Evolutionary conservation across 2,113 vertebrate species (phyloP).

Genomic region (Fukomys damarensis): DNA sequence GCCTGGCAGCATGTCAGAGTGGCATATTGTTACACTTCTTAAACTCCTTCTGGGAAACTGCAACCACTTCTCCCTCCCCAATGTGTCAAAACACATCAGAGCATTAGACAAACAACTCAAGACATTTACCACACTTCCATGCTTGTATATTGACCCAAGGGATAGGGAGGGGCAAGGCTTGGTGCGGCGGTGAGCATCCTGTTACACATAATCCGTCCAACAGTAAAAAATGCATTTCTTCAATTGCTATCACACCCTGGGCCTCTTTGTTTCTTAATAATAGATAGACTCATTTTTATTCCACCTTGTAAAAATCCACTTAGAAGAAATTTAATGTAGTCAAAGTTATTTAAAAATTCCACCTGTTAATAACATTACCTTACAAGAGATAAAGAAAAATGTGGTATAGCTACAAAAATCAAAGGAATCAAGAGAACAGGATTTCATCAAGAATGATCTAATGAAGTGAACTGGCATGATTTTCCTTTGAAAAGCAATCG

Average conservation of each 20-base stretch:
- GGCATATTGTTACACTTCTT: conserved; percentile 34
- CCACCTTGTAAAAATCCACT: conserved; percentile 63
- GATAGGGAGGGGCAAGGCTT: conserved; percentile 26
- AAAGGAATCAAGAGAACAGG: conserved; percentile 16
- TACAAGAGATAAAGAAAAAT: conserved; percentile 62
- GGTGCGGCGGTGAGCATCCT: conserved; percentile 32
- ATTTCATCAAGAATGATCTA: conserved; percentile 41
- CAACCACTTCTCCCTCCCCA: conserved; percentile 46
- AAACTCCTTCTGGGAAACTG: conserved; percentile 63
- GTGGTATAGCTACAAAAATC: conserved; percentile 24
- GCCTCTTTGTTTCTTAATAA: conserved; percentile 70
- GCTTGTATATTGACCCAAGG: conserved; percentile 62
- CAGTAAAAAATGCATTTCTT: conserved; percentile 55
- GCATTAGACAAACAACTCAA: conserved; percentile 61
- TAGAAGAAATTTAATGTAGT: conserved; percentile 63
- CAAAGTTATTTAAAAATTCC: conserved; percentile 62
- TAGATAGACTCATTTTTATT: conserved; percentile 56
- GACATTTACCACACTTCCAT: conserved; percentile 62
- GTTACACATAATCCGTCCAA: conserved; percentile 63
- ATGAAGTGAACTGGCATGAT: conserved; percentile 9
- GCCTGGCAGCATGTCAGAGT: background rate
- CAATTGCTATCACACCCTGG: conserved; percentile 32
- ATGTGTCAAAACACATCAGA: conserved; percentile 75
- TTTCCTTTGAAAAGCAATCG: conserved; percentile 66
- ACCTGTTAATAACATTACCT: conserved; percentile 62